phyloP scores from a whole-genome alignment of 2,888 invertebrate genomes.

The Trichopria drosophilae region DNA sequence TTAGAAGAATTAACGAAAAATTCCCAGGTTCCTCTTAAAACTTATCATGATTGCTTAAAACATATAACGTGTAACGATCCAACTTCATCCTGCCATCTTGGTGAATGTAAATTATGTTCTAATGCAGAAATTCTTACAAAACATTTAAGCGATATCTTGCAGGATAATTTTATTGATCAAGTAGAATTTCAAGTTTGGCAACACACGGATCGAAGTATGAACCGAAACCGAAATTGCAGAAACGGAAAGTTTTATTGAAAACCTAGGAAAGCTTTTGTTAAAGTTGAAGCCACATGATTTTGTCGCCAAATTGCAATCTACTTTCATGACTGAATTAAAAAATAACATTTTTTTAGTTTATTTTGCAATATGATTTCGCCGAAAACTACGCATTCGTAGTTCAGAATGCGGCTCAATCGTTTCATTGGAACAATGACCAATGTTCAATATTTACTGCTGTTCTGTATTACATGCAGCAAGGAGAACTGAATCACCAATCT shows the following conservation, averaged over 20 bases:
- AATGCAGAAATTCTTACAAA: background rate
- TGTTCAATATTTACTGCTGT: too few relatives aligned
- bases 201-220: slow-evolving; percentile 8
- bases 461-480: too few relatives aligned
- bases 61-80: background rate
- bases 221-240: slow-evolving; percentile 10
- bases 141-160: background rate
- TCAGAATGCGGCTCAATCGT: too few relatives aligned
- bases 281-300: too few relatives aligned
- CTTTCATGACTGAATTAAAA: too few relatives aligned
- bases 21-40: slow-evolving; percentile 1
- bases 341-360: background rate
- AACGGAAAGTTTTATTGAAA: background rate
- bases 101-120: slow-evolving; percentile 8
- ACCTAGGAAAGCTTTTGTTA: too few relatives aligned
- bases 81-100: slow-evolving; percentile 1
- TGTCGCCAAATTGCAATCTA: too few relatives aligned
- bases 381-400: too few relatives aligned
- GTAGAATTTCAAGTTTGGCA: too few relatives aligned
- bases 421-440: too few relatives aligned
- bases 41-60: background rate
- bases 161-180: slow-evolving; percentile 4
- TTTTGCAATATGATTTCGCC: background rate
- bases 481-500: too few relatives aligned
- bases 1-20: slow-evolving; percentile 1